A percentile compares a stretch with the other conserved stretches of the same genome.
Conservation (phyloP, 1,140 invertebrate species). For the Neodiprion lecontei region DNA sequence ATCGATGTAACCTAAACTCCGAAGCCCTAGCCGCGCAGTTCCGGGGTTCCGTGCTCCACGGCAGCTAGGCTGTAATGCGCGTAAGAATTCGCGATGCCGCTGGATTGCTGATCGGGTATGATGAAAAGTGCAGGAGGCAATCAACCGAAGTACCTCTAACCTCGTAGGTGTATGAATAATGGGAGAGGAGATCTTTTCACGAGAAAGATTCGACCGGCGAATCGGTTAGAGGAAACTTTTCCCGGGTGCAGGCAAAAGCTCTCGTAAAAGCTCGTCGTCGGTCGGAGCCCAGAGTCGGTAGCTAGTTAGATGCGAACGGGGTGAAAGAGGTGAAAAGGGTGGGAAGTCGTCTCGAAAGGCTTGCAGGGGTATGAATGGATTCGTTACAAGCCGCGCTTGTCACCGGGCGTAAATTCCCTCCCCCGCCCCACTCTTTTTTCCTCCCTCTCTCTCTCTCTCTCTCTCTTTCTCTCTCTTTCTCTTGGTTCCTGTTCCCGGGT, state of each 20-base stretch:
- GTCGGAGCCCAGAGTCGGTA: no score
- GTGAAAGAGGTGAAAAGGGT: background rate
- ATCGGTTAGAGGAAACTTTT: no score
- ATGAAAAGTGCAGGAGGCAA: no score
- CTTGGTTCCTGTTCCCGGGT: background rate
- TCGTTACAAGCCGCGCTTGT: slow-evolving; percentile 40
- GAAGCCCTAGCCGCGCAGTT: no score
- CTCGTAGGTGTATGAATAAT: no score
- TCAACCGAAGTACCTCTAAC: no score
- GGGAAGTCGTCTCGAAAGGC: slow-evolving; percentile 7
- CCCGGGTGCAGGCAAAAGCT: background rate
- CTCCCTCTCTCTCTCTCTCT: background rate
- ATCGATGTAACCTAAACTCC: no score
- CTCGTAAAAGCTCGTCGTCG: slow-evolving; percentile 7
- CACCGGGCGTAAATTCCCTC: background rate
- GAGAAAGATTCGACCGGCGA: background rate
- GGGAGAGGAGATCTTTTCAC: no score
- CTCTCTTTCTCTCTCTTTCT: background rate
- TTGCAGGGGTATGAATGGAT: slow-evolving; percentile 34
- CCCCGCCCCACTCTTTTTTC: background rate
- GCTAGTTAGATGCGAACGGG: background rate
- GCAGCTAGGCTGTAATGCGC: no score
- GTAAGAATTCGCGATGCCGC: no score
- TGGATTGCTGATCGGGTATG: no score
- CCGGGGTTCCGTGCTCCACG: no score